phyloP scores from a whole-genome alignment of 2,888 invertebrate species.

The Xestia sexstrigata region DNA sequence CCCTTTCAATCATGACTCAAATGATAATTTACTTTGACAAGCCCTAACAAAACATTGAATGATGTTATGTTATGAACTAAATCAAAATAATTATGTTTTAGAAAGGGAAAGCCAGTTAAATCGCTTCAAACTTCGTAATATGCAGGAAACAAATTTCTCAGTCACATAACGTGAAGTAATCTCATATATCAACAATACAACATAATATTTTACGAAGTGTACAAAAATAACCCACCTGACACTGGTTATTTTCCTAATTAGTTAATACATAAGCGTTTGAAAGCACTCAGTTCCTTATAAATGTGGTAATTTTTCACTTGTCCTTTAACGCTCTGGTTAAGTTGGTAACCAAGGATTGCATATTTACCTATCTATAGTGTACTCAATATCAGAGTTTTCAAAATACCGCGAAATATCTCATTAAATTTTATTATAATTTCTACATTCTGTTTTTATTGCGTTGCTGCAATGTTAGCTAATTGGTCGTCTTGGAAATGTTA shows the following conservation, averaged over 20 bases:
- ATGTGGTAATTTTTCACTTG: slow-evolving; percentile 69
- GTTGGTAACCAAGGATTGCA: slow-evolving; percentile 81
- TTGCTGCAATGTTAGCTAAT: slow-evolving; percentile 54
- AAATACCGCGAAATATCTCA: slow-evolving; percentile 75
- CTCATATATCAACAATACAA: slow-evolving; percentile 45
- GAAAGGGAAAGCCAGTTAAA: slow-evolving; percentile 38
- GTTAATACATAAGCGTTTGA: slow-evolving; percentile 52
- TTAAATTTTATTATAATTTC: slow-evolving; percentile 65
- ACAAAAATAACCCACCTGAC: slow-evolving; percentile 54
- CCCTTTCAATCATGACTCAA: background rate
- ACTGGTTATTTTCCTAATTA: slow-evolving; percentile 61
- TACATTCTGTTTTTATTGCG: slow-evolving; percentile 56
- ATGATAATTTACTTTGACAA: background rate
- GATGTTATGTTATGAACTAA: background rate
- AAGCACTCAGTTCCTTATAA: slow-evolving; percentile 66
- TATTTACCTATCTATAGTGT: slow-evolving; percentile 69
- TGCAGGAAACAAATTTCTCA: slow-evolving; percentile 34
- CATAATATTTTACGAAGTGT: slow-evolving; percentile 22
- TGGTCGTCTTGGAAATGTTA: slow-evolving; percentile 53
- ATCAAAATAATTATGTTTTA: slow-evolving; percentile 4
- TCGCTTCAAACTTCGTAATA: slow-evolving; percentile 27
- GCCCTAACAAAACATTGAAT: background rate
- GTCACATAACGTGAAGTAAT: slow-evolving; percentile 30
- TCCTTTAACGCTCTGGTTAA: slow-evolving; percentile 86
- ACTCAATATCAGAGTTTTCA: slow-evolving; percentile 75